Conservation (phyloP, 2,888 invertebrate species). For the Euspilapteryx auroguttella region DNA sequence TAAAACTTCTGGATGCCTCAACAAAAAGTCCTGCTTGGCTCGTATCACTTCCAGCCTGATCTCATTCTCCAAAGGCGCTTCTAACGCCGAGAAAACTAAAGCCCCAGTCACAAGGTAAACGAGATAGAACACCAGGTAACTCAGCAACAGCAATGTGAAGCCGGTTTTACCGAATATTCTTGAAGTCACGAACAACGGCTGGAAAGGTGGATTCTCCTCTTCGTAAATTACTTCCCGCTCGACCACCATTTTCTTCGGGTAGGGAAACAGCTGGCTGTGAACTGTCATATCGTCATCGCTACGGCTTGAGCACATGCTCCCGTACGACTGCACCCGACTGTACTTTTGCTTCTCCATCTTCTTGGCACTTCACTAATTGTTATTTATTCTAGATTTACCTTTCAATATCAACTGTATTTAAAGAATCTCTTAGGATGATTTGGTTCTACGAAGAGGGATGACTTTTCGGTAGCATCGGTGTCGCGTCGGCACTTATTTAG, state of each 20-base stretch:
- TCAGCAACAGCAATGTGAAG: conserved; percentile 50
- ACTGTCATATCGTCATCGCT: conserved; percentile 52
- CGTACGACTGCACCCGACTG: conserved; percentile 39
- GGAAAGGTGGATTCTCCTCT: conserved; percentile 43
- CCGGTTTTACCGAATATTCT: conserved; percentile 54
- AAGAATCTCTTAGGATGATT: conserved; percentile 51
- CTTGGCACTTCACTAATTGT: no score
- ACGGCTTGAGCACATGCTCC: conserved; percentile 37
- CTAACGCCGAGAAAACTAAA: conserved; percentile 67
- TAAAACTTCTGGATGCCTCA: conserved; percentile 62
- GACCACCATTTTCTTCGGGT: conserved; percentile 42
- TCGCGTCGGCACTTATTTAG: conserved; percentile 33
- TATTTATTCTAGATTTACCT: no score
- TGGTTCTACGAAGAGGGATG: conserved; percentile 41
- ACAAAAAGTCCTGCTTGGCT: conserved; percentile 57
- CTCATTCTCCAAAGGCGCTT: conserved; percentile 64
- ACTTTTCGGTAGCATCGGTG: conserved; percentile 32
- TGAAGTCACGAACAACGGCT: conserved; percentile 36
- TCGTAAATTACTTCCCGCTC: conserved; percentile 42
- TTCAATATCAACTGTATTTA: conserved; percentile 60
- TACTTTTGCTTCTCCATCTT: conserved; percentile 31
- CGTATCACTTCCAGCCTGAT: conserved; percentile 49
- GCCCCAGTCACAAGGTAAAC: conserved; percentile 69
- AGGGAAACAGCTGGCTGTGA: conserved; percentile 43
- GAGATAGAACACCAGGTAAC: conserved; percentile 62